Percentiles rank a stretch among this genome's conserved stretches.
These are phyloP conservation scores for Mus caroli DNA, from an alignment of 2,797 vertebrate species.

Conservation along the genomic window DNA sequence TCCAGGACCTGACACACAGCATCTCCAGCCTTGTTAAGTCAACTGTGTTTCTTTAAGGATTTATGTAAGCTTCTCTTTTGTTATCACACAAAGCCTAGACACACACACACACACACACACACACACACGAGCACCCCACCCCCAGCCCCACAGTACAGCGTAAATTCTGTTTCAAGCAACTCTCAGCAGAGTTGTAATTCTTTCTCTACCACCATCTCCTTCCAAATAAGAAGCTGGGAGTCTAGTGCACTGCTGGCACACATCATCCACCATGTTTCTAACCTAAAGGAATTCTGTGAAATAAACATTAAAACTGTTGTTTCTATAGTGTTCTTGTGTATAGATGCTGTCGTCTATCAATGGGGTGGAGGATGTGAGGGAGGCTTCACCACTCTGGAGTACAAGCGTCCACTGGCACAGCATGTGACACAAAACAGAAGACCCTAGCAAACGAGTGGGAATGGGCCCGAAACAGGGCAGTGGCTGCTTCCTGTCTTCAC, in stretches of 20 bases:
- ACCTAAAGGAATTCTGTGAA: not conserved
- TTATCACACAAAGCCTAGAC: not conserved
- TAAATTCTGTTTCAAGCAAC: not conserved
- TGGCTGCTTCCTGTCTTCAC: not conserved
- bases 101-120: not conserved
- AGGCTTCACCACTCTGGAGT: not conserved
- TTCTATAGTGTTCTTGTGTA: not conserved
- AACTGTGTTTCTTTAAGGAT: not conserved
- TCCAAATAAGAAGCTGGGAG: not conserved
- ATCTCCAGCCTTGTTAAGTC: not conserved
- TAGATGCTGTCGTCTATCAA: not conserved
- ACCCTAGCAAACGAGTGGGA: not conserved
- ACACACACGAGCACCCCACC: not conserved
- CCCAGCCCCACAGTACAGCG: not conserved
- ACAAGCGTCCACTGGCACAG: not conserved
- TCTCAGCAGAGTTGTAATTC: not conserved
- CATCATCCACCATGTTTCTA: not conserved
- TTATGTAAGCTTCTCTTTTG: not conserved
- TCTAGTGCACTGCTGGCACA: not conserved
- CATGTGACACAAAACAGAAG: not conserved
- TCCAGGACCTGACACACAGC: not conserved
- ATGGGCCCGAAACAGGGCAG: not conserved
- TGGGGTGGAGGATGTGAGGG: not conserved
- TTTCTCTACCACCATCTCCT: not conserved
- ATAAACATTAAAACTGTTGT: not conserved